phyloP scores from a whole-genome alignment of 53 echinoderm and acorn worm genomes.

The Astropecten irregularis region DNA sequence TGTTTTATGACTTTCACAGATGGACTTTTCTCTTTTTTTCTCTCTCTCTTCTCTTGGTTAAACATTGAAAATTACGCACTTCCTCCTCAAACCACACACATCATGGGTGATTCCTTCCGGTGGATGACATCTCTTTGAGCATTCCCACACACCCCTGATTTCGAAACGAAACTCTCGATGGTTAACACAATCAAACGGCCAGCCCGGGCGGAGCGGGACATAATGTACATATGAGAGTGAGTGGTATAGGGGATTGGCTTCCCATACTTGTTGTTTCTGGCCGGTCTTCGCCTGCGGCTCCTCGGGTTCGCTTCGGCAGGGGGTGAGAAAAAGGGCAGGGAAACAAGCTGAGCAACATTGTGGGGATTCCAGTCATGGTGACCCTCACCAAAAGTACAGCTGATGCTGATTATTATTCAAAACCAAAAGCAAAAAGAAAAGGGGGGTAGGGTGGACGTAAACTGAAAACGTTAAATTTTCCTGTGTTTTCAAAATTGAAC shows the following conservation, averaged over 20 bases:
- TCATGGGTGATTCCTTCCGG: slow-evolving; percentile 51
- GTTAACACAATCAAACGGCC: too few species aligned
- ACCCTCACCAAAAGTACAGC: too few species aligned
- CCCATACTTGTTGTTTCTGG: slow-evolving; percentile 45
- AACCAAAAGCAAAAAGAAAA: too few species aligned
- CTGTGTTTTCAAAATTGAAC: too few species aligned
- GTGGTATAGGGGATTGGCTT: slow-evolving; percentile 13
- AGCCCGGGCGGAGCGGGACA: background rate
- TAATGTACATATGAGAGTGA: too few species aligned
- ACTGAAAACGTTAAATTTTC: too few species aligned
- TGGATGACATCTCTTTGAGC: background rate
- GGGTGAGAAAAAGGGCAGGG: slow-evolving; percentile 48
- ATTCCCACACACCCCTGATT: background rate
- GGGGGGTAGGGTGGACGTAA: too few species aligned
- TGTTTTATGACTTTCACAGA: slow-evolving; percentile 16
- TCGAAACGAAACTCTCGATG: background rate
- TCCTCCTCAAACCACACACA: slow-evolving; percentile 11
- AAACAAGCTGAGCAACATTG: background rate
- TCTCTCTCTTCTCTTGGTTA: too few species aligned
- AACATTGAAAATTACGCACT: slow-evolving; percentile 1
- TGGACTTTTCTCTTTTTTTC: background rate
- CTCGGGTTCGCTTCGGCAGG: slow-evolving; percentile 21
- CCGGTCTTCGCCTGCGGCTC: slow-evolving; percentile 8
- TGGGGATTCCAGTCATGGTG: slow-evolving; percentile 2
- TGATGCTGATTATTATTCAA: too few species aligned